Evolutionary conservation across 2,888 invertebrate species (phyloP), one percentile per base, ranked within the genome.

Genomic region (Eretmocerus hayati): DNA sequence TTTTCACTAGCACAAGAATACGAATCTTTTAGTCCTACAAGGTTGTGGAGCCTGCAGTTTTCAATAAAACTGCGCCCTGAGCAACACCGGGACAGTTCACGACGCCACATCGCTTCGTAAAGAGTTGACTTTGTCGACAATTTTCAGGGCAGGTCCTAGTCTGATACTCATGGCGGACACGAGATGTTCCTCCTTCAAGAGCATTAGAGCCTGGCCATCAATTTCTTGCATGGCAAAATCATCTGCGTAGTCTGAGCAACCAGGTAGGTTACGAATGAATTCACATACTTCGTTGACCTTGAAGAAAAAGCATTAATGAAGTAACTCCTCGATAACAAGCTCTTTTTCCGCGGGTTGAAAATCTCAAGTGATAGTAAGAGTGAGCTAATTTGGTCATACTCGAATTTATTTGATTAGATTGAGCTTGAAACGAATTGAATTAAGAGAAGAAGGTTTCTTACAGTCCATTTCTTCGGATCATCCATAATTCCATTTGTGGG

Each of bases 121-220:
- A 2, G 85, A 80, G 66, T 91, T 89, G 51, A 95, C 93, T 71
- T 87, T 86, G 36, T 91, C 90, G 59, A 93, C 93, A 50, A 96
- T 92, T 74, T 96, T 96, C 45, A 96, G 77, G 1, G 95, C 95
- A 0, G 95, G 95, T 0, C 95, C 95, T 18, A 96, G 78, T 67
- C 95, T 94, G 84, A 96, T 95, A 50, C 85, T 87, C 79, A 96
- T 90, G 6, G 93, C 90, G 57, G 88, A 86, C 75, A 95, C 94
- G 23, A 96, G 77, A 72, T 96, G 95, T 64, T 94, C 94, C 57
- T 92, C 92, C 63, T 91, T 89, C 43, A 96, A 81, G 45, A 96
- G 75, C 74, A 95, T 80, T 52, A 96, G 74, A 0, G 95, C 95
- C 66, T 94, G 93, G 0, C 96, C 95, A 64, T 96, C 96, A 59